A percentile compares a stretch with the other conserved stretches of the same genome.
Evolutionary conservation across 1,140 invertebrate species (phyloP).

Genomic region (Trichonephila clavata): DNA sequence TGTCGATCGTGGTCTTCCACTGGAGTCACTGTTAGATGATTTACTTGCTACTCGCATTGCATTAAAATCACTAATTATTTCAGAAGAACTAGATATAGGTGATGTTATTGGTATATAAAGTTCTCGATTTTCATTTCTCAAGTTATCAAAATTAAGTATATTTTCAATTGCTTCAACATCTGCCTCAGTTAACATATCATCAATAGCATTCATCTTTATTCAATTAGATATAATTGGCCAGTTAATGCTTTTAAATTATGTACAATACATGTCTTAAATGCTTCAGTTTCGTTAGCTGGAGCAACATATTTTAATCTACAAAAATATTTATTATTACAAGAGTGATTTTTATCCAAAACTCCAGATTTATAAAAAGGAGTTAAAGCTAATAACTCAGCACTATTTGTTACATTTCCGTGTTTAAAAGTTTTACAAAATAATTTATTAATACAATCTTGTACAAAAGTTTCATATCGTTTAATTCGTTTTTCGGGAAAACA

Average conservation of each 20-base stretch:
- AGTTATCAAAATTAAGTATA: neutral
- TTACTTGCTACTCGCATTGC: neutral
- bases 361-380: conserved; percentile 37
- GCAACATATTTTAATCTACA: conserved; percentile 19
- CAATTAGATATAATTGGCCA: neutral
- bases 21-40: neutral
- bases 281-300: neutral
- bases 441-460: conserved; percentile 32
- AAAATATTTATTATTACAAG: conserved; percentile 18
- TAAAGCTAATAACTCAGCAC: conserved; percentile 5
- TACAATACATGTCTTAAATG: neutral
- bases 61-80: neutral
- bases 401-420: conserved; percentile 27
- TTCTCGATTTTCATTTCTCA: neutral
- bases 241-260: neutral
- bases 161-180: neutral
- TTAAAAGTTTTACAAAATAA: conserved; percentile 37
- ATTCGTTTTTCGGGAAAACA: conserved; percentile 48
- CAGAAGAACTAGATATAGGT: neutral
- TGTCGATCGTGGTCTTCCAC: neutral
- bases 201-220: neutral
- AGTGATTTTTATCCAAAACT: neutral
- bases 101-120: too few relatives aligned
- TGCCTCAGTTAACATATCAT: neutral
- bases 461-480: neutral